phyloP scores from a whole-genome alignment of 2,113 vertebrate species.

The Paracanthobrama guichenoti region DNA sequence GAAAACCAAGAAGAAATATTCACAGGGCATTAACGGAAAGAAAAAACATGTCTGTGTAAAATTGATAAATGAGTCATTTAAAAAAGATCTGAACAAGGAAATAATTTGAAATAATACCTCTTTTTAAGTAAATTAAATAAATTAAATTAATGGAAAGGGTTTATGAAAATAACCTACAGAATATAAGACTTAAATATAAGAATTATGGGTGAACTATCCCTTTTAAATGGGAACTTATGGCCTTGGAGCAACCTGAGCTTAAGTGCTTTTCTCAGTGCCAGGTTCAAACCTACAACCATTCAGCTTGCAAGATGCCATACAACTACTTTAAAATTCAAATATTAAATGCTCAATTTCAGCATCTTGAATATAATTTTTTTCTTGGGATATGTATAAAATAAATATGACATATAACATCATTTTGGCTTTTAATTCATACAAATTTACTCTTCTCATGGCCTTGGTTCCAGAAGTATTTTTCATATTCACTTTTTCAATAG shows the following conservation, averaged over 20 bases:
- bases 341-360: not conserved
- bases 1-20: no score
- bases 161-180: not conserved
- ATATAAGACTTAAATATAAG: not conserved
- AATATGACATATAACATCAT: not conserved
- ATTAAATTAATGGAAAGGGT: not conserved
- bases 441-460: not conserved
- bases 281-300: not conserved
- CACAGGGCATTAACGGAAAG: no score
- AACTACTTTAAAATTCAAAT: not conserved
- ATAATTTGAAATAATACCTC: not conserved
- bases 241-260: not conserved
- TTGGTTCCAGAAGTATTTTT: not conserved
- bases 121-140: not conserved
- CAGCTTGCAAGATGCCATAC: not conserved
- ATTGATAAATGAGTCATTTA: no score
- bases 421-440: not conserved
- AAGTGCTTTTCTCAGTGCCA: not conserved
- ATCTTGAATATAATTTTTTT: not conserved
- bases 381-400: not conserved
- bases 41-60: no score
- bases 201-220: no score
- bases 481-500: not conserved
- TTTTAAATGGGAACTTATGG: not conserved
- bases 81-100: not conserved